Percentiles rank a stretch among this genome's conserved stretches.
phyloP scores from a whole-genome alignment of 2,797 vertebrate genomes.

The Todus mexicanus region DNA sequence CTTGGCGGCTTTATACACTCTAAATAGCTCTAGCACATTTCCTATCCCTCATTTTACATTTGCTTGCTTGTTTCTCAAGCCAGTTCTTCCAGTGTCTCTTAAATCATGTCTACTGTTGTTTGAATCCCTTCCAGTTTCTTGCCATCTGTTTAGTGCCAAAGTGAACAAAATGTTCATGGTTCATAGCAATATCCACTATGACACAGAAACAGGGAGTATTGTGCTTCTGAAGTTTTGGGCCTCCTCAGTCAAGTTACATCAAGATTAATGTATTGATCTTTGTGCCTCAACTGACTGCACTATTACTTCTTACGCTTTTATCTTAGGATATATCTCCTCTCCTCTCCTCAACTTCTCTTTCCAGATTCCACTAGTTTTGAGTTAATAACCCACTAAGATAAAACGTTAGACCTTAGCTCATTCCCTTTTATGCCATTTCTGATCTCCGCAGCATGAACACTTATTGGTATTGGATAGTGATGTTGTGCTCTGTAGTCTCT shows the following conservation, averaged over 20 bases:
- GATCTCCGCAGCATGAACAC: neutral
- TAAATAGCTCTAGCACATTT: neutral
- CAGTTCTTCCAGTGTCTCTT: neutral
- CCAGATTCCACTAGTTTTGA: neutral
- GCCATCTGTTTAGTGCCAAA: neutral
- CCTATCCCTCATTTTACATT: neutral
- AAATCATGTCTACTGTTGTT: neutral
- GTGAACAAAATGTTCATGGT: neutral
- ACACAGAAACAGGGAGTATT: neutral
- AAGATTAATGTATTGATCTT: neutral
- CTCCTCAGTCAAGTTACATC: neutral
- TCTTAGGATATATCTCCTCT: neutral
- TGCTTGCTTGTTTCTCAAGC: neutral
- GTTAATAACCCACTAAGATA: neutral
- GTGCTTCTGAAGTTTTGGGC: neutral
- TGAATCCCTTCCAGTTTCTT: conserved; percentile 12
- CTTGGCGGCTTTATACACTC: neutral
- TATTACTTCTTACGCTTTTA: neutral
- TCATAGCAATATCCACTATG: neutral
- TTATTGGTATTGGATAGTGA: neutral
- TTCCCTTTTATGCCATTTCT: neutral
- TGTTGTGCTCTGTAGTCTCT: neutral
- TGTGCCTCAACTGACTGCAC: neutral
- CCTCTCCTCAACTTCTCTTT: no score
- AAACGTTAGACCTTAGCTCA: neutral